Evolutionary conservation across 2,113 vertebrate genomes (phyloP), one percentile per base, ranked within the genome.

Genomic region (Triplophysa dalaica): DNA sequence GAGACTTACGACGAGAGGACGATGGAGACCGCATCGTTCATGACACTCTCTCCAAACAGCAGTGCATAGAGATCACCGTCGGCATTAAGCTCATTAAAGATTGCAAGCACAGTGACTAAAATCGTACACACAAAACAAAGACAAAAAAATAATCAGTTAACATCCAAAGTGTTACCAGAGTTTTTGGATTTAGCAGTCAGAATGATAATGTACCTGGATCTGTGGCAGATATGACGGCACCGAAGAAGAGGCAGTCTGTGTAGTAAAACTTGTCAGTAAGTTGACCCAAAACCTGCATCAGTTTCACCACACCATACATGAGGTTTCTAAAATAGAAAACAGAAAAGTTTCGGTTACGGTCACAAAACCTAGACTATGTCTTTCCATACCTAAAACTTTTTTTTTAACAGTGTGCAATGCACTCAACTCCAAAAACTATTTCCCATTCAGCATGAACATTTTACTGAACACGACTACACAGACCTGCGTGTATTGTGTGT

Each of bases 51-150:
- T 77, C 98, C 98, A 86, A 99, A 99, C 81, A 99, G 93, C 90
- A 99, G 94, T 19, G 98, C 97, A 16, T 99, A 98, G n/a, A 99
- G 94, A 85, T 99, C 98, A 0, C 97, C 98, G 11, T 99, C 98
- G 33, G 95, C 98, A 11, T 96, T 95, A 77, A 99, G 92, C 82
- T 99, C 98, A 43, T 97, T 98, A 86, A 99, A 99, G 92, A 99
- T 99, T 62, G 98, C 98, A 88, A 99, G 88, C 75, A 99, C 96
- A 0, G 98, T 99, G 83, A 99, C 97, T 99, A 38, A 29, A 84
- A 74, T 81, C 68, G 86, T 48, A 90, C 43, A 86, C 9, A 68
- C 4, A 80, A 24, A 75, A 66, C 17, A 65, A 17, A 77, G 12
- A 75, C 11, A 80, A 43, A 14, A 43, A 72, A 29, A 73, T 38